phyloP scores from a whole-genome alignment of 1,140 invertebrate species.

The Leptinotarsa defecta region DNA sequence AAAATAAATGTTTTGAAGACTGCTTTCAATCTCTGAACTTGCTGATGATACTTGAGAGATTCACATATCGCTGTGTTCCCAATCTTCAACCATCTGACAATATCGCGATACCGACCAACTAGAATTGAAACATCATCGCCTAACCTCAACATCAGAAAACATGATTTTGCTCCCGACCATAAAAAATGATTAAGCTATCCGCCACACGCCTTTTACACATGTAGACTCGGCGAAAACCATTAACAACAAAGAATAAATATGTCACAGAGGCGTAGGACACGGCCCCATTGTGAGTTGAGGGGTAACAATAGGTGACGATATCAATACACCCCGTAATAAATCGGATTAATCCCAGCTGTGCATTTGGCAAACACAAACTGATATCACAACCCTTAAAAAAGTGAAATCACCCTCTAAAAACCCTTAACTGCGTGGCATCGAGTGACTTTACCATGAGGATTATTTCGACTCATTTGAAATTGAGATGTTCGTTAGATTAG shows the following conservation, averaged over 20 bases:
- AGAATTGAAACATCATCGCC: background rate
- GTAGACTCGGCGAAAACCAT: slow-evolving; percentile 37
- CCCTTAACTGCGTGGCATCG: slow-evolving; percentile 26
- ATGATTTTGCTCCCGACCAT: slow-evolving; percentile 12
- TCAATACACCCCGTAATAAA: slow-evolving; percentile 39
- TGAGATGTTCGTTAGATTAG: slow-evolving; percentile 27
- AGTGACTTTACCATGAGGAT: slow-evolving; percentile 26
- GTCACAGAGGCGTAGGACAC: slow-evolving; percentile 37
- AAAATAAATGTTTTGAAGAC: no score
- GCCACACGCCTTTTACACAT: slow-evolving; percentile 39
- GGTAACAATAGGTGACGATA: slow-evolving; percentile 34
- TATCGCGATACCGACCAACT: no score
- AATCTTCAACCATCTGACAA: no score
- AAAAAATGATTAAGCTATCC: slow-evolving; percentile 23
- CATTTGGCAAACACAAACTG: slow-evolving; percentile 46
- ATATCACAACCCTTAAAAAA: slow-evolving; percentile 40
- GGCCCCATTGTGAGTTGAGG: slow-evolving; percentile 27
- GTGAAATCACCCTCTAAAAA: slow-evolving; percentile 28
- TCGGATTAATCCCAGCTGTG: slow-evolving; percentile 48
- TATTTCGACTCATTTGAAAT: slow-evolving; percentile 42
- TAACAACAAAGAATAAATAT: slow-evolving; percentile 45
- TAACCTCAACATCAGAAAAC: slow-evolving; percentile 13
- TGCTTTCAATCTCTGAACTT: no score
- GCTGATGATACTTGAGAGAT: no score
- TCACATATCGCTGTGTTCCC: no score